These are phyloP conservation scores for Lithophane leautieri DNA, from an alignment of 2,888 invertebrate genomes.

Conservation along the genomic window DNA sequence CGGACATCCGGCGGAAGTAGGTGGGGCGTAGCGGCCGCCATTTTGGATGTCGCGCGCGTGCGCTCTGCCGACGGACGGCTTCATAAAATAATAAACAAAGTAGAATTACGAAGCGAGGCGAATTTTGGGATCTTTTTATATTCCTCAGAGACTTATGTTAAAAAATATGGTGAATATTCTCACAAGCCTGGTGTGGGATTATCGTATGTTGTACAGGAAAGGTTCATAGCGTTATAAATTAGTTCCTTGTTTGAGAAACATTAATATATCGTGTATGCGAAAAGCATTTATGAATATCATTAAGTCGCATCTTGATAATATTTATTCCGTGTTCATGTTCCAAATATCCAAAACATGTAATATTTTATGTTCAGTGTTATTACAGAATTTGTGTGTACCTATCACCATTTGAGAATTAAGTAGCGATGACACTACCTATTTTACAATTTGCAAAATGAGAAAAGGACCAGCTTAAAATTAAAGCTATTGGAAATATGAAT, in stretches of 20 bases:
- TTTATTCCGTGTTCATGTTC: slow-evolving; percentile 31
- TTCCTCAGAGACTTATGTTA: slow-evolving; percentile 49
- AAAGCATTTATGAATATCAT: slow-evolving; percentile 44
- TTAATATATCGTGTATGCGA: slow-evolving; percentile 39
- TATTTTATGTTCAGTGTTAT: slow-evolving; percentile 16
- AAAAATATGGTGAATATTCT: slow-evolving; percentile 51
- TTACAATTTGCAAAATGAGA: neutral
- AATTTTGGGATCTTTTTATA: slow-evolving; percentile 63
- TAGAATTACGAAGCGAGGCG: slow-evolving; percentile 65
- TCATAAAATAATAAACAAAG: slow-evolving; percentile 71
- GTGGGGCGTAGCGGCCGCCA: slow-evolving; percentile 82
- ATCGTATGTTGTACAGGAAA: slow-evolving; percentile 16
- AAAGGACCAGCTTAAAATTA: neutral
- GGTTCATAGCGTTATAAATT: slow-evolving; percentile 38
- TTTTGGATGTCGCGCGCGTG: slow-evolving; percentile 79
- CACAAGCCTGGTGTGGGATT: slow-evolving; percentile 20
- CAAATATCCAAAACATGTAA: slow-evolving; percentile 31
- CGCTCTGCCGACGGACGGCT: slow-evolving; percentile 71
- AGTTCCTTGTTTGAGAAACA: slow-evolving; percentile 22
- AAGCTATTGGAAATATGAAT: neutral
- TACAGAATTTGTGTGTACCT: neutral
- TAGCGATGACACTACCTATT: neutral
- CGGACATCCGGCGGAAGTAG: slow-evolving; percentile 88
- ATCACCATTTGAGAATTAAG: slow-evolving; percentile 1
- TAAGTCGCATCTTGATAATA: slow-evolving; percentile 25